Evolutionary conservation across 2,113 vertebrate species (phyloP).

Genomic region (Alligator sinensis): DNA sequence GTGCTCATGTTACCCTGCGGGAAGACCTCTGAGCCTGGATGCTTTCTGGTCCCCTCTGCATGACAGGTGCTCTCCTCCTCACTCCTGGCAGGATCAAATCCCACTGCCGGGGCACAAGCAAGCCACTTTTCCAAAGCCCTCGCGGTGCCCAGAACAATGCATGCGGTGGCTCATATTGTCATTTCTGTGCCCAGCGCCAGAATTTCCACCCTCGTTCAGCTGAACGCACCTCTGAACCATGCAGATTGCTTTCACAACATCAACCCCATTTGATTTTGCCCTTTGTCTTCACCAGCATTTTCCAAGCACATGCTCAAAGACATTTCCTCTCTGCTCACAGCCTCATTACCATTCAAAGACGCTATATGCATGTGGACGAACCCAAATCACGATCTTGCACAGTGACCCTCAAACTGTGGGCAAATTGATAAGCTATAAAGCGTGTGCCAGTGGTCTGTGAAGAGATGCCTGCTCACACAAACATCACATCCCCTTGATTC

Average conservation of each 20-base stretch:
- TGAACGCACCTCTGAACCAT: not conserved
- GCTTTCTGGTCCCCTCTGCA: not conserved
- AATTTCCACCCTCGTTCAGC: not conserved
- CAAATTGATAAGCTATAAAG: not conserved
- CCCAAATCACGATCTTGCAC: not conserved
- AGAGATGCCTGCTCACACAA: not conserved
- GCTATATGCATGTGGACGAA: not conserved
- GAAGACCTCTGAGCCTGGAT: not conserved
- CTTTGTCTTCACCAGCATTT: not conserved
- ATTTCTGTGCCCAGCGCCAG: not conserved
- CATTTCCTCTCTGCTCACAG: not conserved
- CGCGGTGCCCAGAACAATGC: not conserved
- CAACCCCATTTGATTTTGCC: not conserved
- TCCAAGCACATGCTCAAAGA: not conserved
- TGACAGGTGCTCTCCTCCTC: not conserved
- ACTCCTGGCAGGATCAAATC: not conserved
- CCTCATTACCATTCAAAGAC: not conserved
- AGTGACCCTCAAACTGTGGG: not conserved
- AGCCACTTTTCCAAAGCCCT: not conserved
- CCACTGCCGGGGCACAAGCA: not conserved
- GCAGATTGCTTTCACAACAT: not conserved
- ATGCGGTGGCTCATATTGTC: not conserved
- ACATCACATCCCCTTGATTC: not conserved
- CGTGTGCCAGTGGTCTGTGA: fast-evolving
- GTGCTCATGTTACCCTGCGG: not conserved